Base-by-base conservation (phyloP, 2,113 vertebrate genomes). In the Lota lota region DNA sequence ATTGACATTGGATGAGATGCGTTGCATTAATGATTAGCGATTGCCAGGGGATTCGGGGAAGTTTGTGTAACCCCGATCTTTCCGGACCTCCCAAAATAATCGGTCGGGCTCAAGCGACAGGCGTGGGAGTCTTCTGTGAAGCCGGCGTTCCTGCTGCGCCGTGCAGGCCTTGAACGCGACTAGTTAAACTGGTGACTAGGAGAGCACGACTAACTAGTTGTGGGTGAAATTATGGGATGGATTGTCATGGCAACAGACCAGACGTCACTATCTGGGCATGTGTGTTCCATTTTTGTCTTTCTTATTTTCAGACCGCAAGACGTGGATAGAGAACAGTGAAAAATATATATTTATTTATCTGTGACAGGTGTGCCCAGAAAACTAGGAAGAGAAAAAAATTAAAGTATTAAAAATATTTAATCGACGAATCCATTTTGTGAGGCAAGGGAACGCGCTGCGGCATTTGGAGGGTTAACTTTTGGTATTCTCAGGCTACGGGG, bases 261-360 rank as follows among this genome's bases (percentile, higher is more conserved):
- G 93, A 96, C 95, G 95, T 96, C 95, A 96, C 94, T 93, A 93
- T 94, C 93, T 94, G 95, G 93, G 95, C 94, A 93, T 94, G 94
- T 95, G 93, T 92, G 90, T 90, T 92, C 90, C 92, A 92, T 90
- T 91, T 88, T 88, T 87, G 84, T 90, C 78, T 88, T 86, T 90
- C 85, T 91, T 87, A 89, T 93, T 91, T 90, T 89, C 89, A 92
- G 92, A 89, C 87, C 89, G 87, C 79, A 85, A 87, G 90, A 91
- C 91, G 90, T 91, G 91, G 91, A 90, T 87, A 90, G 87, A 87
- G 89, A 85, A 88, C 85, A 87, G 87, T 83, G 78, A 86, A 75
- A 73, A 61, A 75, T 73, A 77, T 11, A 47, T 47, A 47, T 33
- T 33, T 47, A 12, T 2, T 47, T 11, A 47, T 47, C 12, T 33